A percentile compares a stretch with the other conserved stretches of the same genome.
Conservation (phyloP, 1,140 invertebrate genomes). For the Dendrolimus punctatus region DNA sequence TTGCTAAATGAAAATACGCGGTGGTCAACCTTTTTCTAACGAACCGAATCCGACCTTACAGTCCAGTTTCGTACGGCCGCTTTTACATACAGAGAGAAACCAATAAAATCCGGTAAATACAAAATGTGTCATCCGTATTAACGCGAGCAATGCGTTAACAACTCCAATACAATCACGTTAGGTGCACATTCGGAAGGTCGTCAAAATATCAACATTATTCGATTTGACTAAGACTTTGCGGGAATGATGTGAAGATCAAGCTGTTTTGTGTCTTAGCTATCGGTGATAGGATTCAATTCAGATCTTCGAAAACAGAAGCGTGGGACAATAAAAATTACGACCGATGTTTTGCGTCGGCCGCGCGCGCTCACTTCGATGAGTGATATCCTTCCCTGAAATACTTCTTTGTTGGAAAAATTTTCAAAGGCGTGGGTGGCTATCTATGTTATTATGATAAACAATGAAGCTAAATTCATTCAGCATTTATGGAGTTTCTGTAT, state of each 20-base stretch:
- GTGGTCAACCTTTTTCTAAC: slow-evolving; percentile 4
- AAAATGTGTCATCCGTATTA: slow-evolving; percentile 43
- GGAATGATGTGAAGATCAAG: slow-evolving; percentile 19
- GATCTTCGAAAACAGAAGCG: slow-evolving; percentile 28
- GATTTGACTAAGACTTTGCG: slow-evolving; percentile 40
- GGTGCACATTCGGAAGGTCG: slow-evolving; percentile 46
- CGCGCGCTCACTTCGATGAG: slow-evolving; percentile 47
- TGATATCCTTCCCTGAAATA: slow-evolving; percentile 44
- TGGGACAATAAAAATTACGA: slow-evolving; percentile 56
- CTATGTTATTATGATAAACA: not conserved
- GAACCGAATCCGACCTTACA: slow-evolving; percentile 27
- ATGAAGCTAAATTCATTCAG: too few species aligned
- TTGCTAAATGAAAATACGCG: slow-evolving; percentile 45
- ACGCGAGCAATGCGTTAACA: slow-evolving; percentile 40
- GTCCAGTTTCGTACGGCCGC: slow-evolving; percentile 18
- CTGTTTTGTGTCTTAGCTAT: slow-evolving; percentile 38
- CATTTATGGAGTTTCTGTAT: too few species aligned
- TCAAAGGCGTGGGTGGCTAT: slow-evolving; percentile 25
- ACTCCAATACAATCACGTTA: slow-evolving; percentile 44
- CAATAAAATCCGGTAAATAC: slow-evolving; percentile 35
- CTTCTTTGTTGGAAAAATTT: slow-evolving; percentile 46
- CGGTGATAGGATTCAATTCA: slow-evolving; percentile 48
- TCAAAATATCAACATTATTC: slow-evolving; percentile 55
- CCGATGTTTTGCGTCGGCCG: slow-evolving; percentile 43
- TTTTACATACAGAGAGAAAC: slow-evolving; percentile 17